Base-by-base conservation (phyloP, 2,113 vertebrate species). In the Neolamprologus tretocephalus region DNA sequence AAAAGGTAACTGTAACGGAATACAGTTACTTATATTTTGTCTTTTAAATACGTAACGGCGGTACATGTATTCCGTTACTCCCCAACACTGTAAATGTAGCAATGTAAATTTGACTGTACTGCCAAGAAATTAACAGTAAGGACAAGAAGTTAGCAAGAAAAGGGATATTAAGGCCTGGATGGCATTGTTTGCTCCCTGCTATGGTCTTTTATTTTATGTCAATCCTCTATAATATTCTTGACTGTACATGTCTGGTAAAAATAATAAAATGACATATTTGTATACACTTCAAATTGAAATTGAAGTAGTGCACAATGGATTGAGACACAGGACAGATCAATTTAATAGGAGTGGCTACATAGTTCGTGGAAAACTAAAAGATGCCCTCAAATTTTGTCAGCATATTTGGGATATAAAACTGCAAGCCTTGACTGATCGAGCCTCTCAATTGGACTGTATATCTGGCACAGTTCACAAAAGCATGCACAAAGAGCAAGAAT, bases 181-280 rank as follows among this genome's bases (percentile, higher is more conserved):
- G 87, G 12, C 16, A 40, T 40, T 19, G 66, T 55, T 89, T 57
- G 80, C 1, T 57, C 49, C 47, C 37, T 57, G 17, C 68, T 37
- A 71, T 58, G 61, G 33, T 9, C 83, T 89, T 86, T 81, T 53
- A 73, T 80, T 73, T 86, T 63, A 23, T 71, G 49, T 86, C n/a
- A 57, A 42, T 80, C 17, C 5, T 58, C 55, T 28, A 58, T 49
- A 47, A 47, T n/a, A 19, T 37, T 55, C n/a, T 57, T 31, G 28
- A 58, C 9, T 23, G 13, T 26, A 49, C 28, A 31, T 78, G 1
- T 47, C 71, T 49, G 26, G 23, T 66, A 66, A 66, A n/a, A 66
- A n/a, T 31, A 31, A 58, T 31, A 35, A 35, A 35, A 28, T 19
- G 2, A 49, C 16, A 78, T 26, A 19, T 28, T 12, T 49, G 3